A percentile compares a stretch with the other conserved stretches of the same genome.
Conservation (phyloP, 2,888 invertebrate species). For the Chromoteleia sp. region DNA sequence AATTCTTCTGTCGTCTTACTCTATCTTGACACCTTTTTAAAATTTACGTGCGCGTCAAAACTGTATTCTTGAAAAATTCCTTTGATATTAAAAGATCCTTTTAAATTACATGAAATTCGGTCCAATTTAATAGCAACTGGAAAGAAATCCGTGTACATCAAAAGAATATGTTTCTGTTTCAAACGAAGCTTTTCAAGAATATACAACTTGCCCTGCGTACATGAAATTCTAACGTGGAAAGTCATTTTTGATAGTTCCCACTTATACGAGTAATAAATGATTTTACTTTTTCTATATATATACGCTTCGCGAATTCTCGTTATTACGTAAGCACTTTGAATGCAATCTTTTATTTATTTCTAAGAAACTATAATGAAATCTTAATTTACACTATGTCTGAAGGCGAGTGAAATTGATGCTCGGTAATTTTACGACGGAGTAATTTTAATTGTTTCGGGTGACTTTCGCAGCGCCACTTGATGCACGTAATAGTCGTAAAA, state of each 20-base stretch:
- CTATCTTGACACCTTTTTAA: not conserved
- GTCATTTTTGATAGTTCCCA: slow-evolving; percentile 1
- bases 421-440: slow-evolving; percentile 6
- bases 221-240: slow-evolving; percentile 8
- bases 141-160: slow-evolving; percentile 40
- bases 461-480: slow-evolving; percentile 10
- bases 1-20: not conserved
- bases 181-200: slow-evolving; percentile 17
- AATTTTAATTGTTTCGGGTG: slow-evolving; percentile 27
- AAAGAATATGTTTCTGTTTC: slow-evolving; percentile 34
- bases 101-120: slow-evolving; percentile 44
- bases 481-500: slow-evolving; percentile 7
- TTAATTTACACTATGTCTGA: not conserved
- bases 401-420: slow-evolving; percentile 2
- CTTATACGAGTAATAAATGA: not conserved
- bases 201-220: not conserved
- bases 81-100: slow-evolving; percentile 46
- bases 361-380: not conserved
- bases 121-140: slow-evolving; percentile 24
- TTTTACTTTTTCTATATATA: not conserved
- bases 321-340: not conserved
- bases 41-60: slow-evolving; percentile 6
- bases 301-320: too few relatives aligned
- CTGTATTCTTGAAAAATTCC: slow-evolving; percentile 21
- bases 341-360: not conserved